Evolutionary conservation across 2,113 vertebrate genomes (phyloP), one percentile per base, ranked within the genome.

Genomic region (Rhinogobius similis): DNA sequence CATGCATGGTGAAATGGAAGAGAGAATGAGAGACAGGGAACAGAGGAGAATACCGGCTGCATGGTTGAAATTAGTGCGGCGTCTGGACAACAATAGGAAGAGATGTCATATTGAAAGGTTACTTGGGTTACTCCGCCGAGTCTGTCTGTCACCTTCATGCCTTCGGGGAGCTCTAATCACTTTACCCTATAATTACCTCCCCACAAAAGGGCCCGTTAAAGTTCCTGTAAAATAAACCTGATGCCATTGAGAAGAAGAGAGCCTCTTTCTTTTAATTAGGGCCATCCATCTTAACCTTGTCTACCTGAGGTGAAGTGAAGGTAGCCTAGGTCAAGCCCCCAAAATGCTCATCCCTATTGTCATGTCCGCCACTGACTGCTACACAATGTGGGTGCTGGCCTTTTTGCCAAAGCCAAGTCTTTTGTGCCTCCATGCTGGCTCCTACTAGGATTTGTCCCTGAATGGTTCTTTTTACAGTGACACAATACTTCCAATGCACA

Each of bases 211-310:
- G 79, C 82, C 88, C 36, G 88, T 93, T 92, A 92, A 93, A 92
- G 91, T 92, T 91, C 88, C 93, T 92, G 92, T 92, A 93, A 93
- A 93, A 90, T 92, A 92, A 94, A 93, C 91, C 92, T 88, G 77
- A 88, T 81, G 83, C 90, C 78, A 90, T 91, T 91, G 92, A 92
- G 85, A 84, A 81, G 80, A 90, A 85, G 87, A 90, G 89, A 88
- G 90, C 87, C 68, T 78, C 78, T 88, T 90, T 91, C 90, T 93
- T 93, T 94, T 94, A 93, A 94, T 93, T 93, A 91, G 86, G 86
- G 79, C 89, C 90, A 93, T 94, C 93, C 87, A 90, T 94, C 93
- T 93, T 93, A 94, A 94, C 93, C 93, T 91, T 92, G 91, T 93
- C 91, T 93, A 83, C 87, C 72, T 82, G 85, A 91, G 90, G 92